Base-by-base conservation (phyloP, 1,140 invertebrate genomes). In the Drosophila elegans region DNA sequence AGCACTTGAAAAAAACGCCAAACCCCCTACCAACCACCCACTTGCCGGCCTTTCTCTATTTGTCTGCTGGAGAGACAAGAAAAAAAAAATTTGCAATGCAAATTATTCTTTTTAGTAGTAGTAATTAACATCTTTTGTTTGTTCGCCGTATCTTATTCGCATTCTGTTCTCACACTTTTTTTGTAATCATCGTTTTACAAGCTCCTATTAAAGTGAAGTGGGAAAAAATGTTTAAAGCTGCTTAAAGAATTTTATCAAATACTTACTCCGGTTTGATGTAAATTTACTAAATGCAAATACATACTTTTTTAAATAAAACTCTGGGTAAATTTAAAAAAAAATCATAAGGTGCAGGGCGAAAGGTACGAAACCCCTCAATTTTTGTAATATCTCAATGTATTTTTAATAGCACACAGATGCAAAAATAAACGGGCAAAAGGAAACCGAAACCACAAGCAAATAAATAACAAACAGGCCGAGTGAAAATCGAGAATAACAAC, bases 1-100 rank as follows among this genome's bases (percentile, higher is more conserved):
- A 63, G 57, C 59, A 71, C 66, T 72, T 76, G 55, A 66, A 80
- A 76, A 79, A 78, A 52, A 62, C 16, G 64, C 78, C 71, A 71
- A 71, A 71, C 41, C 16, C 16, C 16, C 48, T n/a, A 53, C 46
- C 38, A 36, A 42, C 36, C 42, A 39, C 51, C 36, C 68, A 41
- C 32, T 61, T 29, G 7, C 38, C 39, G 21, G 49, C 46, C 36
- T 11, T 38, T 56, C 36, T 45, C 16, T 32, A 45, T 55, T 46
- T 71, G 49, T 71, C 67, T 68, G 51, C n/a, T 2, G 10, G 11
- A 3, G 16, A 7, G 10, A n/a, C 38, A 34, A 68, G 48, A 25
- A 29, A 45, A 62, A 48, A 64, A 32, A 3, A 34, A 9, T 48
- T 12, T 36, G 27, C 44, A 67, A 69, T 39, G 67, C 16, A 48